phyloP scores from a whole-genome alignment of 64 coral and sea anemone species.

The Pachyseris speciosa region DNA sequence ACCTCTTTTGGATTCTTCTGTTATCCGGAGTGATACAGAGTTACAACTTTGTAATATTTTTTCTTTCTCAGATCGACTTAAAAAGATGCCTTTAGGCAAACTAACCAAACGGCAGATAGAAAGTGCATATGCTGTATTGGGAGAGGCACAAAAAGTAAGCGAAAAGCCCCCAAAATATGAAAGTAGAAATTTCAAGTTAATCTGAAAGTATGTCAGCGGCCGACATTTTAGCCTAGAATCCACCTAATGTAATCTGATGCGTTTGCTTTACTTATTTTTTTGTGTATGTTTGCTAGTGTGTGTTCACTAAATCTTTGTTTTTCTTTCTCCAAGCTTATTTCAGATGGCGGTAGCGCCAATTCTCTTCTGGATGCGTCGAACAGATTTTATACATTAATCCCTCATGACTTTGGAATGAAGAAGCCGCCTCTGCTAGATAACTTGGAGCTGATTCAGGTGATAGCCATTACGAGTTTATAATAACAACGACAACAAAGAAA shows the following conservation, averaged over 20 bases:
- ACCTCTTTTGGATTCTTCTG: no score
- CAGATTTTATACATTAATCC: constrained; percentile 96
- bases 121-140: constrained; percentile 83
- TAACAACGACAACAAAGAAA: neutral
- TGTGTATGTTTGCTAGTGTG: neutral
- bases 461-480: neutral
- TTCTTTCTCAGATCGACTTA: constrained; percentile 85
- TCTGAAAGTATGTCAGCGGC: no score
- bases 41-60: no score
- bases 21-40: no score
- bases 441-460: constrained; percentile 93
- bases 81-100: constrained; percentile 99
- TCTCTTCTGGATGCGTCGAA: constrained; percentile 90
- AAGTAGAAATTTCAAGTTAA: no score
- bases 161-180: neutral
- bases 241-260: no score
- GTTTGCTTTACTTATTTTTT: neutral
- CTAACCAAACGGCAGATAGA: constrained; percentile 90
- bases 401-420: constrained; percentile 99
- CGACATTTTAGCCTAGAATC: no score
- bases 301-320: neutral
- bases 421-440: constrained; percentile 91
- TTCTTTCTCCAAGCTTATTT: constrained; percentile 18
- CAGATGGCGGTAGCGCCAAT: constrained; percentile 61
- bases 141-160: constrained; percentile 92